Base-by-base conservation (phyloP, 1,140 invertebrate species). In the Temnothorax curvispinosus region DNA sequence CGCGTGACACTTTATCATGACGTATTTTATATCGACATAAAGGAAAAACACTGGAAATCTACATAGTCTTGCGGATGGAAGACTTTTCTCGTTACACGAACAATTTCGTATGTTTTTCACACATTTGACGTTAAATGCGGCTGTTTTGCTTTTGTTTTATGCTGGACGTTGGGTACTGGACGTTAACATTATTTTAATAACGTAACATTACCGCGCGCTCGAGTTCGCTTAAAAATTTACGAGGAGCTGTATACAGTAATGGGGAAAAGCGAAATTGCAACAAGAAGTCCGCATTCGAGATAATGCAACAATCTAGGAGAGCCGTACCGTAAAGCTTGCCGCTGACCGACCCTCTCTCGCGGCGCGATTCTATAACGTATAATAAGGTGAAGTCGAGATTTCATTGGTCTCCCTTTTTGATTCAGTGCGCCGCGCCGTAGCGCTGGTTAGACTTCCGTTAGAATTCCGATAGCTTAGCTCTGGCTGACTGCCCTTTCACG, bases 381-480 rank as follows among this genome's bases (percentile, higher is more conserved):
- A 82, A 82, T 60, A 60, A 72, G 67, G 38, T 38, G 52, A 35
- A 60, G 52, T 38, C 38, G 54, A 82, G 54, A 50, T 81, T 81
- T 82, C 65, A 50, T 81, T 69, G 52, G 35, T 82, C 52, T 72
- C 52, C 3, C 13, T 21, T 74, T 74, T 74, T 82, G 71, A 82
- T 82, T 82, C 67, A 60, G 52, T 52, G 38, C 65, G 64, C 77
- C 77, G 44, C 65, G 64, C 64, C 77, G 44, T 81, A 56, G 62
- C 62, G 80, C 80, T 82, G 32, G 67, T 82, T 82, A 82, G 80
- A 82, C 80, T 74, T 74, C 27, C 27, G 27, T 27, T 27, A 27
- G 80, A 82, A 82, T 82, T 74, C 80, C 80, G 80, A 82, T 82
- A 82, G 80, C 67, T 82, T 82, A 82, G 67, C 67, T 50, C 35